Evolutionary conservation across 2,113 vertebrate species (phyloP), one percentile per base, ranked within the genome.

Genomic region (Gymnocephalus cernua): DNA sequence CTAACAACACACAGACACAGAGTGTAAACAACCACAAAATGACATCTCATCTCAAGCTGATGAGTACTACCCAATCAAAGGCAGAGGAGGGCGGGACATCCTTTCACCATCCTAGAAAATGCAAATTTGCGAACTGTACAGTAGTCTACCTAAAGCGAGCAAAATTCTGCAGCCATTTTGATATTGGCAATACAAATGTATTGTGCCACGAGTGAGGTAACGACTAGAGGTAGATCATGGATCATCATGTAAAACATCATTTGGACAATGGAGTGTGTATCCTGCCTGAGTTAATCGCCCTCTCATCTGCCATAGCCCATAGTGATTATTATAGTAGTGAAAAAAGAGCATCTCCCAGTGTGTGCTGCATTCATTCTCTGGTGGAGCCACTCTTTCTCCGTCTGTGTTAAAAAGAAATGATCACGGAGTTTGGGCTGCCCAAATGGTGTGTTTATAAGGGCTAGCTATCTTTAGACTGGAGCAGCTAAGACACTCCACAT

Each of bases 381-480:
- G 16, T 45, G 18, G n/a, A 29, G 23, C 23, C 57, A 47, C n/a
- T 59, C 25, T 48, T 45, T 4, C 21, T 65, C 27, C 69, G 18
- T 62, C 32, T 75, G 72, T 75, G 66, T 32, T 74, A 18, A 48
- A 76, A 58, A 74, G 32, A 32, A 32, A 32, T 72, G 48, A 73
- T 77, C 32, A 66, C 48, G 44, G 72, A 67, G 45, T n/a, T 59
- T 75, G 23, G 29, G 41, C 64, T 57, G 56, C 72, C 61, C 65
- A 83, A 84, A 64, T 84, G 78, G 50, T 79, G 67, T 75, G 79
- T 78, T 89, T 65, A 27, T 78, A 80, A 64, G 79, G 79, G 64
- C 57, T 88, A n/a, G n/a, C 92, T 95, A 94, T 95, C 91, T 94
- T 93, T 93, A 94, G 89, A 83, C 64, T 73, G 51, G 66, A 86